Evolutionary conservation across 2,797 vertebrate species (phyloP).

Genomic region (Pelochelys cantorii): DNA sequence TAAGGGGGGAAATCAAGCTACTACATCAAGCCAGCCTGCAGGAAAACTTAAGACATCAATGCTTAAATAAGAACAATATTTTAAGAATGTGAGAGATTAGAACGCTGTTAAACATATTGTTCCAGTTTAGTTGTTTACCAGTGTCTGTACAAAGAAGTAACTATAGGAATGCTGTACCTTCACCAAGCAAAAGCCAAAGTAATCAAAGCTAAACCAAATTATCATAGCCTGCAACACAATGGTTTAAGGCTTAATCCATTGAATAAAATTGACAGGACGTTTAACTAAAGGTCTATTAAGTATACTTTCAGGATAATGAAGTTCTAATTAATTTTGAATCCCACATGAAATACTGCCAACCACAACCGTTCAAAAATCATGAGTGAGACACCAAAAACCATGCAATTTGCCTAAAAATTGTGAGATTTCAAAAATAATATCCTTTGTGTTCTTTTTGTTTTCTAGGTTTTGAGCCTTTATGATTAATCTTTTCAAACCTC

Average conservation of each 20-base stretch:
- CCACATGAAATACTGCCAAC: conserved; percentile 35
- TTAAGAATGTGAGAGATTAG: background rate
- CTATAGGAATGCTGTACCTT: background rate
- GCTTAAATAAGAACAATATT: background rate
- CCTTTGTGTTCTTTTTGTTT: background rate
- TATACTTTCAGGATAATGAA: background rate
- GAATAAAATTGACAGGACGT: background rate
- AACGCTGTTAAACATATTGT: background rate
- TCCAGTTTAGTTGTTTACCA: background rate
- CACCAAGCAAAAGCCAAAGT: background rate
- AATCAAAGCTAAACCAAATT: background rate
- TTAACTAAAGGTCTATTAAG: background rate
- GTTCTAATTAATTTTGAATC: conserved; percentile 56
- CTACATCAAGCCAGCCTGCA: background rate
- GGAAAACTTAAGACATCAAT: background rate
- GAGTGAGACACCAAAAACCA: background rate
- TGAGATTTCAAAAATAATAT: background rate
- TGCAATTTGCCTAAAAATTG: background rate
- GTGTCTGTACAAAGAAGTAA: background rate
- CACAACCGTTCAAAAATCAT: background rate
- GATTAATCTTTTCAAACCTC: background rate
- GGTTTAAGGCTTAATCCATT: background rate
- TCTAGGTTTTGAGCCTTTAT: background rate
- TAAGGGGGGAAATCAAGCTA: background rate
- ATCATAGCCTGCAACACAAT: background rate